phyloP scores from a whole-genome alignment of 2,888 invertebrate genomes.

The Deilephila porcellus region DNA sequence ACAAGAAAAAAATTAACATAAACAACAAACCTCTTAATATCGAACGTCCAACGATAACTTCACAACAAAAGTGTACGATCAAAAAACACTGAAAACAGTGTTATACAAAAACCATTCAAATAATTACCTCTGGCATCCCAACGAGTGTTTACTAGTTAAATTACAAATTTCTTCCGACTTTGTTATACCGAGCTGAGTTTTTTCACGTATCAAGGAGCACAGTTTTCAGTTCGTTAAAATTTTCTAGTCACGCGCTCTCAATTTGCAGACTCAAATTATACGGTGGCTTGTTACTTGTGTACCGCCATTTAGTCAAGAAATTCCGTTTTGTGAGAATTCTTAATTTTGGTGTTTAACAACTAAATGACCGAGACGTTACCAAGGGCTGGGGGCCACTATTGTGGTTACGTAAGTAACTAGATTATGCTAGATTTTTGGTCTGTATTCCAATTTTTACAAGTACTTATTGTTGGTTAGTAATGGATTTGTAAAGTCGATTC shows the following conservation, averaged over 20 bases:
- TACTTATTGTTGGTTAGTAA: no score
- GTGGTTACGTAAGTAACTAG: slow-evolving; percentile 9
- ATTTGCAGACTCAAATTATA: slow-evolving; percentile 47
- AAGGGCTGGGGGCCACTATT: neutral
- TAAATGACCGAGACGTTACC: neutral
- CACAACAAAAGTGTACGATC: neutral
- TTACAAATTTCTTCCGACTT: slow-evolving; percentile 7
- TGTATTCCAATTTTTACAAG: no score
- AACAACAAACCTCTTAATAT: neutral
- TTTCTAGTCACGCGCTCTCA: slow-evolving; percentile 49
- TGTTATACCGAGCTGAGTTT: slow-evolving; percentile 13
- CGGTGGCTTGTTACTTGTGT: slow-evolving; percentile 31
- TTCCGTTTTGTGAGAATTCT: slow-evolving; percentile 35
- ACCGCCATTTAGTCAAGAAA: slow-evolving; percentile 39
- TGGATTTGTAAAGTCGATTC: no score
- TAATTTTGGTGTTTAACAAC: slow-evolving; percentile 19
- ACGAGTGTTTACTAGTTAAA: slow-evolving; percentile 23
- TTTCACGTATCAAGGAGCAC: slow-evolving; percentile 28
- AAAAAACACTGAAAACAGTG: neutral
- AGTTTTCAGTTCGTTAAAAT: slow-evolving; percentile 42
- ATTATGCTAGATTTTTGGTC: neutral
- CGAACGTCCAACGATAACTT: no score
- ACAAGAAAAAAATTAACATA: no score
- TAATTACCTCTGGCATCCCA: slow-evolving; percentile 7
- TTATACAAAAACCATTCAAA: slow-evolving; percentile 4